Percentiles rank a stretch among this genome's conserved stretches.
Evolutionary conservation across 2,113 vertebrate genomes (phyloP).

Genomic region (Scortum barcoo): DNA sequence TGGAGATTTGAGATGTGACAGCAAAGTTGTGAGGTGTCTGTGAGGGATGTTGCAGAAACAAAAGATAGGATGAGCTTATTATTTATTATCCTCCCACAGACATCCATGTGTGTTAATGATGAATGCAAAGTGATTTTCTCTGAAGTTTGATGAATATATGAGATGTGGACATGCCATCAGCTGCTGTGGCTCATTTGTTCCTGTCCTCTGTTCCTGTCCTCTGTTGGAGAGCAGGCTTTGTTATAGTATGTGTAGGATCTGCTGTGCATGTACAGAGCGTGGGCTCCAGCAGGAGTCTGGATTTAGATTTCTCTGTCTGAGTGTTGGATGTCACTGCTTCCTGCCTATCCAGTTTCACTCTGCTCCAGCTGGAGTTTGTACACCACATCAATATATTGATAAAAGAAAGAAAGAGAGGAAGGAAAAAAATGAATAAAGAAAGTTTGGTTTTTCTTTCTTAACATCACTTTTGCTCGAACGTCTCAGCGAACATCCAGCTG

Average conservation of each 20-base stretch:
- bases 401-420: too few relatives aligned
- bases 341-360: conserved; percentile 1
- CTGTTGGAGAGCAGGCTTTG: not conserved
- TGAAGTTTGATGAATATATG: not conserved
- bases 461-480: not conserved
- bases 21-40: not conserved
- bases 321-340: conserved; percentile 13
- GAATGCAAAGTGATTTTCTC: not conserved
- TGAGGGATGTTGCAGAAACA: not conserved
- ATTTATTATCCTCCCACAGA: too few relatives aligned
- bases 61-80: not conserved
- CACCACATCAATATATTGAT: conserved; percentile 7
- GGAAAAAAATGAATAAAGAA: not conserved
- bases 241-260: conserved; percentile 14
- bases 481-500: accelerated
- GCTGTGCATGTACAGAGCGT: conserved; percentile 6
- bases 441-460: not conserved
- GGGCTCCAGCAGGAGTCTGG: conserved; percentile 33
- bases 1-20: not conserved
- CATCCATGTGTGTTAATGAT: not conserved
- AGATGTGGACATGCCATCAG: not conserved
- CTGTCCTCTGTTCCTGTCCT: not conserved
- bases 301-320: conserved; percentile 33
- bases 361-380: conserved; percentile 5
- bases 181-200: not conserved